Evolutionary conservation across 2,888 invertebrate species (phyloP), one percentile per base, ranked within the genome.

Genomic region (Apodemia mormo): DNA sequence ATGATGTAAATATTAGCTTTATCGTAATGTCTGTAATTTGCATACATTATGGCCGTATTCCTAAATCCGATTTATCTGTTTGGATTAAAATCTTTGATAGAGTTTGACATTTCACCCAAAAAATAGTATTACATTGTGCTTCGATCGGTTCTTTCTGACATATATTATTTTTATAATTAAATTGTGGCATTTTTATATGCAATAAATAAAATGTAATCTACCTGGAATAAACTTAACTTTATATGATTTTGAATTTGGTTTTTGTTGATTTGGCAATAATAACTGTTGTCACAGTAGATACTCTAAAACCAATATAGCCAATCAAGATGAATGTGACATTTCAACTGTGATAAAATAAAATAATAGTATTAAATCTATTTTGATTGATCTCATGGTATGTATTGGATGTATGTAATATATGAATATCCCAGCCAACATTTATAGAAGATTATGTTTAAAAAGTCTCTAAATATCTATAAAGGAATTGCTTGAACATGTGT

Each of bases 1-100:
- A 70, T 73, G 73, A 58, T 58, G 58, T 76, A 71, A 75, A 74
- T 74, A 74, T 73, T 72, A 65, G 67, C 65, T 70, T 74, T 74
- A 75, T 76, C 74, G 67, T 33, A 67, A 71, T 68, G 70, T 74
- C 52, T 61, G 43, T 54, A 61, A 70, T 75, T 72, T 72, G 66
- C 72, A 72, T 72, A 71, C 67, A 67, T 69, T 70, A 73, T 70
- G 69, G 40, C 40, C 68, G 65, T 66, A 69, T 64, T 40, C 58
- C 58, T 56, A 58, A 70, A 64, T 67, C 68, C 64, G 66, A 69
- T 73, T 66, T 69, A 52, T 66, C 67, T 65, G 52, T 68, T 68
- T 33, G 65, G 43, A 65, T 43, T 70, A 70, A 67, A 67, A 67
- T 70, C 68, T 58, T n/a, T 29, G 58, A 58, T 58, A 58, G 12